Evolutionary conservation across 2,888 invertebrate species (phyloP).

Genomic region (Slavum lentiscoides): DNA sequence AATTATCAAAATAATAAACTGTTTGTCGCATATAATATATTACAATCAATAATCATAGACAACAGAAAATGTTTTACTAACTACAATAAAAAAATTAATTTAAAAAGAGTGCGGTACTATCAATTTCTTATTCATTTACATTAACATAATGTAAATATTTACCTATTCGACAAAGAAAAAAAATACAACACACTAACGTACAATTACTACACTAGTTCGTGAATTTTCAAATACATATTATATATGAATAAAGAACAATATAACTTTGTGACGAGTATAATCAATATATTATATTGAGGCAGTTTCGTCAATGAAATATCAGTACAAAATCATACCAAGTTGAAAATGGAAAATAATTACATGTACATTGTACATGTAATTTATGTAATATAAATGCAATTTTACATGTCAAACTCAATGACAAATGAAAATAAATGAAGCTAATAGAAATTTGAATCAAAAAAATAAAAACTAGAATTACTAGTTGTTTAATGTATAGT

Average conservation of each 20-base stretch:
- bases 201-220: background rate
- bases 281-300: background rate
- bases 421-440: constrained; percentile 5
- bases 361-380: background rate
- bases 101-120: background rate
- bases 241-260: background rate
- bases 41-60: no score
- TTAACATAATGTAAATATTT: constrained; percentile 6
- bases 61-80: background rate
- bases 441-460: background rate
- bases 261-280: background rate
- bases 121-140: constrained; percentile 7
- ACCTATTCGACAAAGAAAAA: background rate
- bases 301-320: background rate
- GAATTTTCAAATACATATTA: constrained; percentile 7
- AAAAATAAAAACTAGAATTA: background rate
- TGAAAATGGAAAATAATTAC: background rate
- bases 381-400: constrained; percentile 21
- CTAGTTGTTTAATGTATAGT: background rate
- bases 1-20: no score
- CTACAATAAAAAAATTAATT: constrained; percentile 22
- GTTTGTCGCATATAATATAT: no score
- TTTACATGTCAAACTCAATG: background rate
- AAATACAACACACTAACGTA: background rate
- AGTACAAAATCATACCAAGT: background rate